A percentile compares a stretch with the other conserved stretches of the same genome.
phyloP scores from a whole-genome alignment of 1,140 invertebrate species.

The Neelides sp. region DNA sequence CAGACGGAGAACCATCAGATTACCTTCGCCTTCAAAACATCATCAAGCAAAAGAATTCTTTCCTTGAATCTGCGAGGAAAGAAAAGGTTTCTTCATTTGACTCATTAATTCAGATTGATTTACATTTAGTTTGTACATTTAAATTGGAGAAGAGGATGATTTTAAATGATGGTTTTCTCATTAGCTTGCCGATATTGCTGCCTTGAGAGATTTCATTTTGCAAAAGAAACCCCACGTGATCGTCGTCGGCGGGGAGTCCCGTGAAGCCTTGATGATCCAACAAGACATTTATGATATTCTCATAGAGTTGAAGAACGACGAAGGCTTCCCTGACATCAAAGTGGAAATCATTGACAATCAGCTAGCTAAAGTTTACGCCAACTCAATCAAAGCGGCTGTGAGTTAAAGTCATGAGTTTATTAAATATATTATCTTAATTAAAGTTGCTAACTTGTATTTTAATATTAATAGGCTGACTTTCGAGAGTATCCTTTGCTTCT shows the following conservation, averaged over 20 bases:
- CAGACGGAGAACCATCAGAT: slow-evolving; percentile 75
- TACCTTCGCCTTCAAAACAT: slow-evolving; percentile 74
- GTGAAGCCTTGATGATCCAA: slow-evolving; percentile 72
- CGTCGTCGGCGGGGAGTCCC: slow-evolving; percentile 76
- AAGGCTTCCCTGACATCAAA: slow-evolving; percentile 73
- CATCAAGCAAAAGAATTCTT: slow-evolving; percentile 65
- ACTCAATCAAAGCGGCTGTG: slow-evolving; percentile 65
- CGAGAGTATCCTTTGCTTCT: slow-evolving; percentile 78
- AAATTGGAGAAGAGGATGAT: slow-evolving; percentile 10
- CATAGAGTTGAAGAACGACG: slow-evolving; percentile 59
- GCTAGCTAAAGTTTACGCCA: slow-evolving; percentile 76
- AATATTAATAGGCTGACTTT: slow-evolving; percentile 55
- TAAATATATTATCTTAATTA: no score
- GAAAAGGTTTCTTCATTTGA: slow-evolving; percentile 43
- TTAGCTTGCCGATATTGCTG: slow-evolving; percentile 64
- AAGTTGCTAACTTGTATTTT: slow-evolving; percentile 13
- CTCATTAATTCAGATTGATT: not conserved
- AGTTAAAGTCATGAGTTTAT: slow-evolving; percentile 35
- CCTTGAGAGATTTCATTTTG: slow-evolving; percentile 70
- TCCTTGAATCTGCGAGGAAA: slow-evolving; percentile 53
- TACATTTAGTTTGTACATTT: slow-evolving; percentile 3
- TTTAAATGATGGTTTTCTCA: slow-evolving; percentile 25
- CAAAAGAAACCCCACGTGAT: slow-evolving; percentile 89
- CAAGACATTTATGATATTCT: slow-evolving; percentile 70
- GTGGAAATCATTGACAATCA: slow-evolving; percentile 91